Conservation (phyloP, 2,113 vertebrate species). For the Lagopus leucura region DNA sequence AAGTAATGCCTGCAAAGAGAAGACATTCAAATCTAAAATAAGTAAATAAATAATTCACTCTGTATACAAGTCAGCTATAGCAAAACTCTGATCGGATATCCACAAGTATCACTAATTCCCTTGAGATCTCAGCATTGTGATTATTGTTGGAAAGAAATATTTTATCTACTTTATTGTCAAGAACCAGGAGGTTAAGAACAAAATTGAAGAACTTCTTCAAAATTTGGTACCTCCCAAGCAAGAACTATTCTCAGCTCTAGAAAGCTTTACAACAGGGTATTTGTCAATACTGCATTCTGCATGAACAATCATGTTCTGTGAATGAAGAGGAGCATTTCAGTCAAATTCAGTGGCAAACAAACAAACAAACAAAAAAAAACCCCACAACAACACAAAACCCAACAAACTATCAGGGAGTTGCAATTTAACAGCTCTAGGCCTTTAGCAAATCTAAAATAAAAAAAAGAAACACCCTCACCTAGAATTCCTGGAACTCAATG, state of each 20-base stretch:
- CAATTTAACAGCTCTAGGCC: background rate
- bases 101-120: background rate
- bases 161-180: constrained; percentile 21
- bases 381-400: background rate
- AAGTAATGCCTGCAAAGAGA: background rate
- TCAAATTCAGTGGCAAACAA: background rate
- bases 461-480: background rate
- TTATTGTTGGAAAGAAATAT: constrained; percentile 20
- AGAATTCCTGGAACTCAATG: background rate
- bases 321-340: background rate
- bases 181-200: constrained; percentile 13
- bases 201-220: constrained; percentile 6
- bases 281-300: background rate
- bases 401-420: background rate
- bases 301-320: background rate
- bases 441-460: background rate
- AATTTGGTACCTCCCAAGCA: background rate
- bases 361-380: background rate
- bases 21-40: background rate
- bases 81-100: constrained; percentile 31
- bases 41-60: background rate
- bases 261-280: background rate
- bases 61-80: background rate
- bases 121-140: background rate
- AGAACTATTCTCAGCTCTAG: background rate